These are phyloP conservation scores for Amitus sp. DNA, from an alignment of 2,888 invertebrate species.

Conservation along the genomic window DNA sequence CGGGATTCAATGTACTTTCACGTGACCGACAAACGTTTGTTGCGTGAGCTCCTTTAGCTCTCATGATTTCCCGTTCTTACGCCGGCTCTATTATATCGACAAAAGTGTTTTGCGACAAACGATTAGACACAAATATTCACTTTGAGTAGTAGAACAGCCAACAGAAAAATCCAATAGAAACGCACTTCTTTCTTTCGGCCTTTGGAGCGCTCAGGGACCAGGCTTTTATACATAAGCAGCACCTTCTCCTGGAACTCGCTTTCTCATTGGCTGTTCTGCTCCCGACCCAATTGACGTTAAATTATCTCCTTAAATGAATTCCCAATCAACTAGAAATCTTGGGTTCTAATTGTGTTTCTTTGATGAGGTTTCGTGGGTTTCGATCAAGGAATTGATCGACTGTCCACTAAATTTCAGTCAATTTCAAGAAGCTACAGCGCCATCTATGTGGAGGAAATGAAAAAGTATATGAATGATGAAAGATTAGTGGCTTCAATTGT, in stretches of 20 bases:
- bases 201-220: slow-evolving; percentile 3
- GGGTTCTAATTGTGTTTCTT: too few relatives aligned
- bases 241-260: not conserved
- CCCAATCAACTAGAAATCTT: too few relatives aligned
- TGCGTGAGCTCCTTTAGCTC: too few relatives aligned
- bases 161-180: slow-evolving; percentile 37
- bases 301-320: too few relatives aligned
- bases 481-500: too few relatives aligned
- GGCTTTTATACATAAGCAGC: not conserved
- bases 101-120: slow-evolving; percentile 60
- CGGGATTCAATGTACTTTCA: slow-evolving; percentile 37
- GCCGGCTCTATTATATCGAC: slow-evolving; percentile 62
- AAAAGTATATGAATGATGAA: too few relatives aligned
- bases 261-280: slow-evolving; percentile 7
- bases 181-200: slow-evolving; percentile 28
- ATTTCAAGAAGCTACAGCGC: too few relatives aligned
- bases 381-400: too few relatives aligned
- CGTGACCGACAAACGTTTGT: slow-evolving; percentile 39
- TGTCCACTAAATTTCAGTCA: too few relatives aligned
- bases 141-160: slow-evolving; percentile 40
- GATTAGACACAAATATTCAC: slow-evolving; percentile 46
- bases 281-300: too few relatives aligned
- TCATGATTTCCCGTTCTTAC: slow-evolving; percentile 49
- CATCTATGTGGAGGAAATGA: too few relatives aligned
- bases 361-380: too few relatives aligned